Percentiles rank a stretch among this genome's conserved stretches.
Evolutionary conservation across 2,888 invertebrate species (phyloP).

Genomic region (Micoletzkya japonica): DNA sequence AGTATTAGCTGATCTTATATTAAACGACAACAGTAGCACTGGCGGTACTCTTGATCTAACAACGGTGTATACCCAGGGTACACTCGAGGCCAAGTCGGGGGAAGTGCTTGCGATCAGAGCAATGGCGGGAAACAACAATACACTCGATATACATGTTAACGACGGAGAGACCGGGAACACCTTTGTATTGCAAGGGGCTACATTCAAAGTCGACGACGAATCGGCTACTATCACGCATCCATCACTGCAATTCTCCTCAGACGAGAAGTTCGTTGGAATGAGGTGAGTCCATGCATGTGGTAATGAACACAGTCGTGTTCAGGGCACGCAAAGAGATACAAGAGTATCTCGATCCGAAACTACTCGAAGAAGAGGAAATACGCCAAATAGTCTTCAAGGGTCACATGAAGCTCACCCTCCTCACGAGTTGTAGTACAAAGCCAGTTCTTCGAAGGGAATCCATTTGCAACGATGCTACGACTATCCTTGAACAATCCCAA

Average conservation of each 20-base stretch:
- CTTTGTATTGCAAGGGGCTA: constrained; percentile 10
- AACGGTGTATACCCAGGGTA: constrained; percentile 27
- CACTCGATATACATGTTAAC: constrained; percentile 17
- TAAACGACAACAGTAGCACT: too few relatives aligned
- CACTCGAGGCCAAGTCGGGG: constrained; percentile 24
- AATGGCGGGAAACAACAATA: constrained; percentile 2
- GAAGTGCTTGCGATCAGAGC: constrained; percentile 24
- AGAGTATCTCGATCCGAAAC: constrained; percentile 16
- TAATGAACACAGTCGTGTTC: too few relatives aligned
- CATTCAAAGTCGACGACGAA: constrained; percentile 8
- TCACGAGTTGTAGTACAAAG: constrained; percentile 14
- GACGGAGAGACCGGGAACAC: constrained; percentile 20
- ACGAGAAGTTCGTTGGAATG: constrained; percentile 27
- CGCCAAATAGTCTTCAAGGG: constrained; percentile 19
- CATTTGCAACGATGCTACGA: constrained; percentile 22
- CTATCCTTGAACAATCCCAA: constrained; percentile 22
- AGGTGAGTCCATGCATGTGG: constrained; percentile 6
- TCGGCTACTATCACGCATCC: constrained; percentile 17
- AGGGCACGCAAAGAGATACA: constrained; percentile 25
- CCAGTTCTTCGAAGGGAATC: constrained; percentile 23
- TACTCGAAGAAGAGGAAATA: constrained; percentile 5
- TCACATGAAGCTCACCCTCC: constrained; percentile 18
- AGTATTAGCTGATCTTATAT: too few relatives aligned
- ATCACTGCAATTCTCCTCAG: background rate
- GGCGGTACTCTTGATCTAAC: too few relatives aligned